Evolutionary conservation across 2,888 invertebrate species (phyloP).

Genomic region (Orthonychiurus folsomi): DNA sequence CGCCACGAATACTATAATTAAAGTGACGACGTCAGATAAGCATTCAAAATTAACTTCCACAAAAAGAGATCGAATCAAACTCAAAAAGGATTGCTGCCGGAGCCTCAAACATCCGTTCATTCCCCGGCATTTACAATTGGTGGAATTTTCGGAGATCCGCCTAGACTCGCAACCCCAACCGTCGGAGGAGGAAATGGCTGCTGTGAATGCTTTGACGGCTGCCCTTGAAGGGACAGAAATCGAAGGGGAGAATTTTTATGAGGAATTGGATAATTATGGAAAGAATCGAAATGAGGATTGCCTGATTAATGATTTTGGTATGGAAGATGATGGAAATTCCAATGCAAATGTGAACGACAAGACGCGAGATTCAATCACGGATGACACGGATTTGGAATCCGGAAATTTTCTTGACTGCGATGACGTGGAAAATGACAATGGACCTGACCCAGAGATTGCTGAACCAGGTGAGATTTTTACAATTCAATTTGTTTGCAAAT

Average conservation of each 20-base stretch:
- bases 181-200: background rate
- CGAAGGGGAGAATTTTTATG: slow-evolving; percentile 8
- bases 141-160: slow-evolving; percentile 9
- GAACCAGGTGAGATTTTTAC: too few species aligned
- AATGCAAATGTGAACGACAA: background rate
- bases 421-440: too few species aligned
- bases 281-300: background rate
- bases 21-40: background rate
- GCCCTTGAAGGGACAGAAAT: background rate
- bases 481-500: too few species aligned
- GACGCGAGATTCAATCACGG: too few species aligned
- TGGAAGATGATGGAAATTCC: background rate
- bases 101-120: background rate
- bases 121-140: slow-evolving; percentile 8
- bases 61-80: background rate
- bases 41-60: background rate
- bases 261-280: slow-evolving; percentile 11
- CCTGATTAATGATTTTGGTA: too few species aligned
- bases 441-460: too few species aligned
- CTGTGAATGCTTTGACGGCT: background rate
- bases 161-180: too few species aligned
- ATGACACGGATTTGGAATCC: too few species aligned
- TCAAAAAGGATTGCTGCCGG: slow-evolving; percentile 3
- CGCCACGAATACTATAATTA: background rate
- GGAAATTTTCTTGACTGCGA: too few species aligned